phyloP scores from a whole-genome alignment of 2,888 invertebrate species.

The Agrotis clavis region DNA sequence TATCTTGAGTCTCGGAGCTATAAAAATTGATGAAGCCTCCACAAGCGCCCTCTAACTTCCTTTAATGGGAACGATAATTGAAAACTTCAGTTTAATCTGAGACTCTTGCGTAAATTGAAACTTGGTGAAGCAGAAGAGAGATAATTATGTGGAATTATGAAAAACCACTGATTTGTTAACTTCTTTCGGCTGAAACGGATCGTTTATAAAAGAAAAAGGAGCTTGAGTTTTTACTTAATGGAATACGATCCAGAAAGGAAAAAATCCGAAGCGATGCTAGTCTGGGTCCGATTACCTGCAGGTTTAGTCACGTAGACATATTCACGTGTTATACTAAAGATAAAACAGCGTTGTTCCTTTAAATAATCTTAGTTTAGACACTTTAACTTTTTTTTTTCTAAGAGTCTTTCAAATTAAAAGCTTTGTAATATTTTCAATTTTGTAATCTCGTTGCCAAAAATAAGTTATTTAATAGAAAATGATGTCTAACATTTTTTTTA shows the following conservation, averaged over 20 bases:
- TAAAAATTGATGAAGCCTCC: slow-evolving; percentile 82
- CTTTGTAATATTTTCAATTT: background rate
- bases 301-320: background rate
- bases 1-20: slow-evolving; percentile 74
- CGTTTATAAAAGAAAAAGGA: slow-evolving; percentile 12
- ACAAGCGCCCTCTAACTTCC: slow-evolving; percentile 71
- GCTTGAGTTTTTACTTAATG: background rate
- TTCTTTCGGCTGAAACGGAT: slow-evolving; percentile 25
- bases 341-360: background rate
- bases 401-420: background rate
- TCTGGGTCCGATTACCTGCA: background rate
- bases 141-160: slow-evolving; percentile 74
- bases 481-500: background rate
- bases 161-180: slow-evolving; percentile 63
- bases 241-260: background rate
- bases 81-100: slow-evolving; percentile 85
- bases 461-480: background rate
- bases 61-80: slow-evolving; percentile 84
- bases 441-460: no score
- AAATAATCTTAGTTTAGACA: background rate
- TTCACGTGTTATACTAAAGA: background rate
- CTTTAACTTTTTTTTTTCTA: background rate
- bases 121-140: slow-evolving; percentile 76
- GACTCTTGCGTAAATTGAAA: slow-evolving; percentile 82
- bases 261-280: background rate